A percentile compares a stretch with the other conserved stretches of the same genome.
Conservation (phyloP, 2,113 vertebrate genomes). For the Pteronura brasiliensis region DNA sequence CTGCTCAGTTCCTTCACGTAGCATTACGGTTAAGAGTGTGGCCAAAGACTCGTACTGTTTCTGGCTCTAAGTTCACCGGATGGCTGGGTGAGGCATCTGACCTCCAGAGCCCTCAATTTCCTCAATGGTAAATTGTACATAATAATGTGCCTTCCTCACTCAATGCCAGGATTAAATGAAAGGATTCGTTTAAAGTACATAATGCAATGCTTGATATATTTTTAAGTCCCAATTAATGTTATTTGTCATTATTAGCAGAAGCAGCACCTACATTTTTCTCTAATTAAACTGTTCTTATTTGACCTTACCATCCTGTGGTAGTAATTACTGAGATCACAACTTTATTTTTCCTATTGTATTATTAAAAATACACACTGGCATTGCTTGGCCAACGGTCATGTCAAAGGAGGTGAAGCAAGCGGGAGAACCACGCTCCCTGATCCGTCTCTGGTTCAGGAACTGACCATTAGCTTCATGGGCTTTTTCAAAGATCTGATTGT, state of each 20-base stretch:
- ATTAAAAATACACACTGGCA: constrained; percentile 12
- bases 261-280: constrained; percentile 27
- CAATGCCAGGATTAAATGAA: constrained; percentile 24
- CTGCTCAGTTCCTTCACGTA: neutral
- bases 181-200: constrained; percentile 49
- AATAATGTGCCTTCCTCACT: constrained; percentile 34
- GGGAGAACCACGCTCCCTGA: neutral
- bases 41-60: neutral
- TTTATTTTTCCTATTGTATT: neutral
- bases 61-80: neutral
- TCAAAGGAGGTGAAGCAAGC: neutral
- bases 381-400: neutral
- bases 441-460: neutral
- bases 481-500: neutral
- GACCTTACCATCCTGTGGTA: neutral
- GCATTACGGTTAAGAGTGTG: neutral
- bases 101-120: constrained; percentile 20
- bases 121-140: constrained; percentile 25
- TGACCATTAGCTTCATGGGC: neutral
- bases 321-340: constrained; percentile 32
- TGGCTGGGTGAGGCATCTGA: constrained; percentile 3
- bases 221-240: constrained; percentile 46
- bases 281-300: constrained; percentile 60
- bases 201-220: constrained; percentile 47
- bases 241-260: constrained; percentile 12